phyloP scores from a whole-genome alignment of 2,113 vertebrate genomes.

The Alethe castanea region DNA sequence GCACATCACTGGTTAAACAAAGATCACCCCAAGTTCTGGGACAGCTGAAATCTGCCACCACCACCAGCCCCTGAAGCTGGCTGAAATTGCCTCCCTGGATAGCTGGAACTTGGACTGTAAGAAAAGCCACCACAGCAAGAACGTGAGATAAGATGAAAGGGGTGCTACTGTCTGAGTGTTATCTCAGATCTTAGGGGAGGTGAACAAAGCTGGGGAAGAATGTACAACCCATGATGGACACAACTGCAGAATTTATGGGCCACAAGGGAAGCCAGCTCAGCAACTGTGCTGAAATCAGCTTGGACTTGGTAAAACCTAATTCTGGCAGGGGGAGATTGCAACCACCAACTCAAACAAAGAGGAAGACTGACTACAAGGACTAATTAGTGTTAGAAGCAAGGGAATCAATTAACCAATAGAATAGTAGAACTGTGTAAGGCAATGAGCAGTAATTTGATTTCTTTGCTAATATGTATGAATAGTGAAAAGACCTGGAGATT shows the following conservation, averaged over 20 bases:
- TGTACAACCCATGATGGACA: neutral
- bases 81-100: neutral
- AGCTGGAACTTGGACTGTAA: neutral
- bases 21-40: neutral
- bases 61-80: neutral
- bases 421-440: neutral
- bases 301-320: neutral
- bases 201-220: neutral
- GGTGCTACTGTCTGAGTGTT: neutral
- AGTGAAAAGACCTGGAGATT: neutral
- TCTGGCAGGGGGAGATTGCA: rapidly evolving
- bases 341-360: neutral
- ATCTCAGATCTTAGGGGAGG: neutral
- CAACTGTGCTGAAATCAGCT: neutral
- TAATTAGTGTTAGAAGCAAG: neutral
- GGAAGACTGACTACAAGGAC: neutral
- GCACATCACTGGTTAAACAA: neutral
- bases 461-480: neutral
- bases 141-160: neutral
- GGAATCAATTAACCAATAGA: neutral
- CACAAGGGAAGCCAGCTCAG: neutral
- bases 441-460: neutral
- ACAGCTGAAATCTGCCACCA: neutral
- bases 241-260: neutral
- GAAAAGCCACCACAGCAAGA: neutral